Conservation (phyloP, 2,797 vertebrate species). For the Caiman crocodilus region DNA sequence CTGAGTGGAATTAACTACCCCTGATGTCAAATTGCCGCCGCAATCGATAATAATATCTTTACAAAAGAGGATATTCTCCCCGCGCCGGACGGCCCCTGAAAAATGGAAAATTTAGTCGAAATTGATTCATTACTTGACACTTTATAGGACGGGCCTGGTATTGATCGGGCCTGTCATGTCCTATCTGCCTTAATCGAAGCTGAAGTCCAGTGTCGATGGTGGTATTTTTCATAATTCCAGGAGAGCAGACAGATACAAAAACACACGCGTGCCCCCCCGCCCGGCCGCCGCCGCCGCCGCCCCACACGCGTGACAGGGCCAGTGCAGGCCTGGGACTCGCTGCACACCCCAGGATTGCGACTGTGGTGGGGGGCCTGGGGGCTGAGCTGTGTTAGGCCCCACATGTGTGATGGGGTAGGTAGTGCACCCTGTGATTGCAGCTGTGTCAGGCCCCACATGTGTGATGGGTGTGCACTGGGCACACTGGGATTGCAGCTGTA, state of each 20-base stretch:
- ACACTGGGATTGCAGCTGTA: too few species aligned
- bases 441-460: too few species aligned
- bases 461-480: too few species aligned
- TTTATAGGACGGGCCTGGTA: slow-evolving; percentile 99
- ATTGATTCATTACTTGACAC: slow-evolving; percentile 99
- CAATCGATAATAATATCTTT: slow-evolving; percentile 99
- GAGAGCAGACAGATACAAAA: slow-evolving; percentile 85
- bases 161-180: slow-evolving; percentile 99
- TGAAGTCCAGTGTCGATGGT: slow-evolving; percentile 99
- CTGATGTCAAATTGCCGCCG: slow-evolving; percentile 99
- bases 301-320: too few species aligned
- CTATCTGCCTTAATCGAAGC: slow-evolving; percentile 99
- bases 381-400: too few species aligned
- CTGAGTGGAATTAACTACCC: slow-evolving; percentile 99
- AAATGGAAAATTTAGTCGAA: slow-evolving; percentile 99
- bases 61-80: slow-evolving; percentile 99
- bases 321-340: too few species aligned
- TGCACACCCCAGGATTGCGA: too few species aligned
- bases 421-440: too few species aligned
- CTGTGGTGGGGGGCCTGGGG: too few species aligned
- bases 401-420: too few species aligned
- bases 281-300: slow-evolving; percentile 46
- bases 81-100: slow-evolving; percentile 99
- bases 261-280: slow-evolving; percentile 70
- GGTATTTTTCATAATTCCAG: slow-evolving; percentile 99